Base-by-base conservation (phyloP, 2,888 invertebrate genomes). In the Bellardia bayeri region DNA sequence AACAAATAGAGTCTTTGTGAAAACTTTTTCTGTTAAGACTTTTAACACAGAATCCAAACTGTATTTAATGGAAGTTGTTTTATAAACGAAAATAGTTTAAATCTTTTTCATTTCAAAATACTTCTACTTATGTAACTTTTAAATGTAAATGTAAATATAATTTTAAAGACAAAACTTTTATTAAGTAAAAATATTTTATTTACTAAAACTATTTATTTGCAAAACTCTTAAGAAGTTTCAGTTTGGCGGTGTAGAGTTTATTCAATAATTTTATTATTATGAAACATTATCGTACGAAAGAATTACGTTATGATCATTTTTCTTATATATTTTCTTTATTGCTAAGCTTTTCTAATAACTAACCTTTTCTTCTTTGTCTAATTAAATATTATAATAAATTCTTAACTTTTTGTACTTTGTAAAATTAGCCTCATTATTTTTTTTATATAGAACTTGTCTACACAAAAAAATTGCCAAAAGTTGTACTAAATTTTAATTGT, bases 321-420 rank as follows among this genome's bases (percentile, higher is more conserved):
- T 37, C 37, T 37, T 37, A 37, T 33, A 33, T 33, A 37, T 45
- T 13, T 45, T 13, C 45, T 45, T 45, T 3, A 45, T 3, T 45
- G 13, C 45, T 45, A 13, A 45, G 45, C 13, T 45, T 45, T 45
- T 13, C 3, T 13, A 45, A 45, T 11, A 3, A 13, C 3, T 45
- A 45, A 71, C 69, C 0, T 11, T 72, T 49, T 11, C 30, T 49
- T 71, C 69, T 8, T 40, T 40, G 23, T 61, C 68, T 58, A 37
- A 37, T 30, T 68, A 66, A 33, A 81, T 14, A 63, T 14, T 51
- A 69, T 49, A 56, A 72, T 42, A 69, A 45, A 61, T 42, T 80
- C 66, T 54, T 40, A 75, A 85, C 78, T 87, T 82, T 82, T 87
- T 85, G 84, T 85, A 87, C 87, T 84, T 78, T 74, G 78, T 63